Base-by-base conservation (phyloP, 2,113 vertebrate species). In the Tetrao urogallus region DNA sequence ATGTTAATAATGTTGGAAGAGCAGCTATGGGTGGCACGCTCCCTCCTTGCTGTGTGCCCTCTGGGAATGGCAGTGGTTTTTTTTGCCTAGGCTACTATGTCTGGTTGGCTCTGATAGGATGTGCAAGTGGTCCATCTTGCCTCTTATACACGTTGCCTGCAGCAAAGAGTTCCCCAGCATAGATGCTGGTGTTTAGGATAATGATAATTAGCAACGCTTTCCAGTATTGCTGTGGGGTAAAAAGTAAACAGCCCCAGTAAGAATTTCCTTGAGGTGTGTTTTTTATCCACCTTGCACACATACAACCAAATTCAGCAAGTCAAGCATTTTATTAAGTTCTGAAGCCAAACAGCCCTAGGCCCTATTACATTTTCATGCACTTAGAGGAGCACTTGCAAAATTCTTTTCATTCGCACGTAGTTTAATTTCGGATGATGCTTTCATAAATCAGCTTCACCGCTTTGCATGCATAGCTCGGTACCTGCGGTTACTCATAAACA, bases 391-490 rank as follows among this genome's bases (percentile, higher is more conserved):
- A 1, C 86, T 93, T 58, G 42, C 91, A 52, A 58, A 74, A 60
- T 64, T 60, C 72, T 88, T 75, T 60, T 52, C 60, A 6, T 71
- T 88, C 73, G 71, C 74, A 38, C 66, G 72, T 16, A 19, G 91
- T 91, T 95, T 77, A 73, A 91, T 92, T 93, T 91, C 84, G 60
- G 94, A 13, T 18, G 67, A 50, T 50, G 89, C 61, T 73, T 64
- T 43, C n/a, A 10, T 27, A 48, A 11, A 42, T 8, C 34, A 5
- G 52, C 28, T 19, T 32, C 38, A 48, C 48, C 10, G 0, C 71
- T 70, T 65, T 3, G 80, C 88, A 15, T 0, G 1, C 36, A 2
- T 2, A 9, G 76, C 66, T 81, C 47, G 1, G 5, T 28, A 56
- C 82, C 76, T 3, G 52, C 8, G 2, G 32, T 36, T n/a, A 3